Conservation (phyloP, 2,888 invertebrate genomes). For the Dione vanillae region DNA sequence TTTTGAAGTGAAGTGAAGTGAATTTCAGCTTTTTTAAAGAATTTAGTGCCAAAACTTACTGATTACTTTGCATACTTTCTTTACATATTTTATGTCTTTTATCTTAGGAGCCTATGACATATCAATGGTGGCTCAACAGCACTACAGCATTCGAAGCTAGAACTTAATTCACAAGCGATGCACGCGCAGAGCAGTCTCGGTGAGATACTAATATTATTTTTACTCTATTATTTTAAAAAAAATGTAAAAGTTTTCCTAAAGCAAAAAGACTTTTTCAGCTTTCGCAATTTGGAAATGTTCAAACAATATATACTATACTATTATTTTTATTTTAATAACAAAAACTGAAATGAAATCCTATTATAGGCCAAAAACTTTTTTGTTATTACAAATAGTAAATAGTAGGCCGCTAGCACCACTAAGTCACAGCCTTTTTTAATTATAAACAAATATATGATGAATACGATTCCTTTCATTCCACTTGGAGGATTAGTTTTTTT, state of each 20-base stretch:
- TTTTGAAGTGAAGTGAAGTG: too few relatives aligned
- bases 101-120: slow-evolving; percentile 72
- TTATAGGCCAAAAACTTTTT: too few relatives aligned
- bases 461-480: too few relatives aligned
- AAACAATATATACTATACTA: background rate
- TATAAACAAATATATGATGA: too few relatives aligned
- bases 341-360: too few relatives aligned
- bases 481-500: too few relatives aligned
- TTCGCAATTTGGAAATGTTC: background rate
- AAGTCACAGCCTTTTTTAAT: too few relatives aligned
- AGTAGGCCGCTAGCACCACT: too few relatives aligned
- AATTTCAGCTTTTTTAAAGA: too few relatives aligned
- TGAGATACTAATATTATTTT: slow-evolving; percentile 49
- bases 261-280: too few relatives aligned
- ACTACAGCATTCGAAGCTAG: slow-evolving; percentile 76
- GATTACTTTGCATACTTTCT: background rate
- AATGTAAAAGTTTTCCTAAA: background rate
- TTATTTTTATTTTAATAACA: too few relatives aligned
- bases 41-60: background rate
- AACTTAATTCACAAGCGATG: slow-evolving; percentile 63
- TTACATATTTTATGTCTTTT: background rate
- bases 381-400: too few relatives aligned
- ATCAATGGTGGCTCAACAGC: slow-evolving; percentile 82
- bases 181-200: slow-evolving; percentile 66
- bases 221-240: background rate